These are phyloP conservation scores for Nemotelus pantherinus DNA, from an alignment of 2,888 invertebrate species.

Conservation along the genomic window DNA sequence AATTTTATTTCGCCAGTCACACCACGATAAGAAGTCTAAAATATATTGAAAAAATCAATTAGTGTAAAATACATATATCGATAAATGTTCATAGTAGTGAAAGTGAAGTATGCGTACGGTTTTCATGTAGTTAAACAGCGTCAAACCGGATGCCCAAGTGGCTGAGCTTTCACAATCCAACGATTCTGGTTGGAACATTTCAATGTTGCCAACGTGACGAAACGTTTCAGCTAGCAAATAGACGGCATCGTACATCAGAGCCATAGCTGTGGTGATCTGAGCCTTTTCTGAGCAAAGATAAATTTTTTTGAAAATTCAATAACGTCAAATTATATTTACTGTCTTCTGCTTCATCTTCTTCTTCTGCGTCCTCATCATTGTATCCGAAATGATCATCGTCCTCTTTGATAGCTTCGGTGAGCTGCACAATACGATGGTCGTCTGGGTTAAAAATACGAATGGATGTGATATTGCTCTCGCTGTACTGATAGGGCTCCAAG, in stretches of 20 bases:
- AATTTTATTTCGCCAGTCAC: conserved; percentile 81
- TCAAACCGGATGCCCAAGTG: conserved; percentile 82
- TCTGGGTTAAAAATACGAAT: conserved; percentile 73
- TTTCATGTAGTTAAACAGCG: conserved; percentile 80
- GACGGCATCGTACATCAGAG: conserved; percentile 86
- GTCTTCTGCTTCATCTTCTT: background rate
- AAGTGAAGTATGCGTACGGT: conserved; percentile 54
- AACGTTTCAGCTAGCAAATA: conserved; percentile 81
- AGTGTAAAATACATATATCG: background rate
- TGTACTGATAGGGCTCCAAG: conserved; percentile 78
- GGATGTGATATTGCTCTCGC: conserved; percentile 85
- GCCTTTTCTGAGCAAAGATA: background rate
- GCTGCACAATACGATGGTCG: conserved; percentile 65
- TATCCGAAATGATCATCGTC: background rate
- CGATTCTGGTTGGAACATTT: conserved; percentile 57
- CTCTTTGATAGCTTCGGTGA: conserved; percentile 62
- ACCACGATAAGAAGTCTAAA: conserved; percentile 64
- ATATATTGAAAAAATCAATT: background rate
- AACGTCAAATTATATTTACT: conserved; percentile 14
- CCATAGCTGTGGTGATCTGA: conserved; percentile 71
- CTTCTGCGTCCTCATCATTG: background rate
- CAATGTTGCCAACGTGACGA: conserved; percentile 69
- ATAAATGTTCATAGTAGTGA: background rate
- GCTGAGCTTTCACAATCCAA: conserved; percentile 70
- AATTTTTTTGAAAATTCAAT: background rate